Evolutionary conservation across 2,888 invertebrate genomes (phyloP).

Genomic region (Sphecodes monilicornis): DNA sequence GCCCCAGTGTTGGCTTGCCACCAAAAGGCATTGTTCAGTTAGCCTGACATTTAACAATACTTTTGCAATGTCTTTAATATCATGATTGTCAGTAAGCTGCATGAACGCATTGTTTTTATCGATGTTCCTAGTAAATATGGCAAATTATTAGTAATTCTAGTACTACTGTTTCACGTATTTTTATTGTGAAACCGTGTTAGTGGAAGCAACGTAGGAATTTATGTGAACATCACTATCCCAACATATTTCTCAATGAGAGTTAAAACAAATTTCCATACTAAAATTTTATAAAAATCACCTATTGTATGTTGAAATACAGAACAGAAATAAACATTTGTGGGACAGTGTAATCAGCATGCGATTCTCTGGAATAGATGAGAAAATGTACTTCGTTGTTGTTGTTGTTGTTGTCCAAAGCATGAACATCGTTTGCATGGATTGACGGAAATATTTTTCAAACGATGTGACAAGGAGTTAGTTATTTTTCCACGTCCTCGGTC

Average conservation of each 20-base stretch:
- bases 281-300: not conserved
- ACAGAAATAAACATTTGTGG: not conserved
- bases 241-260: not conserved
- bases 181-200: not conserved
- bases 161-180: not conserved
- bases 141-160: not conserved
- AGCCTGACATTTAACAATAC: conserved; percentile 40
- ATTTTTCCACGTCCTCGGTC: not conserved
- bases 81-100: conserved; percentile 25
- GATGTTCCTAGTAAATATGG: not conserved
- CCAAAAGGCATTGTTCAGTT: conserved; percentile 8
- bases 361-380: not conserved
- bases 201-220: not conserved
- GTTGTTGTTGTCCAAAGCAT: conserved; percentile 49
- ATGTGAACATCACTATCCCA: not conserved
- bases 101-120: conserved; percentile 26
- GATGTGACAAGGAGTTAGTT: conserved; percentile 10
- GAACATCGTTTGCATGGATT: conserved; percentile 56
- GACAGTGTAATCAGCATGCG: conserved; percentile 31
- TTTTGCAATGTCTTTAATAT: conserved; percentile 22
- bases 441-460: conserved; percentile 14
- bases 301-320: not conserved
- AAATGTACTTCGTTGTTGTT: not conserved
- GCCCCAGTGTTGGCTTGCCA: conserved; percentile 75
- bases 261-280: not conserved